Evolutionary conservation across 2,113 vertebrate species (phyloP).

Genomic region (Balaenoptera acutorostrata): DNA sequence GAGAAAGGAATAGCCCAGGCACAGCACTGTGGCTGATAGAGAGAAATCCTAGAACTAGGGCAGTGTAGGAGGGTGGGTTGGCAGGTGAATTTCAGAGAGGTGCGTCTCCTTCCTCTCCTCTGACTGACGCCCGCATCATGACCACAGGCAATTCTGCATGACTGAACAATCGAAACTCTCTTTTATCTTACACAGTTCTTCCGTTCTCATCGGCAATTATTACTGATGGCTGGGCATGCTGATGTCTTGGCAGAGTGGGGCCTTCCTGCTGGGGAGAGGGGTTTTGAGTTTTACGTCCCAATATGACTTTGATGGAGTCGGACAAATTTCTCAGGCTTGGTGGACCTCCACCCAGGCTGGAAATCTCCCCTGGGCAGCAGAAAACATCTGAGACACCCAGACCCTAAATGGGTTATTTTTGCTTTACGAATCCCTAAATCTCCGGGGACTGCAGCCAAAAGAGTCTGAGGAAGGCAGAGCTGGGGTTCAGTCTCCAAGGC

Average conservation of each 20-base stretch:
- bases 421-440: constrained; percentile 42
- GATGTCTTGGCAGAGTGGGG: constrained; percentile 56
- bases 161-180: constrained; percentile 16
- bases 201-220: constrained; percentile 37
- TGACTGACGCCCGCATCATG: background rate
- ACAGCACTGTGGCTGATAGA: background rate
- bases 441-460: background rate
- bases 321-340: constrained; percentile 66
- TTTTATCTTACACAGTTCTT: constrained; percentile 31
- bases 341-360: constrained; percentile 60
- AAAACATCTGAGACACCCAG: constrained; percentile 64
- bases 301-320: constrained; percentile 68
- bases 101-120: background rate
- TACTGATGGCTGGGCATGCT: constrained; percentile 62
- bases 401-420: constrained; percentile 40
- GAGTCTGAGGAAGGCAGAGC: background rate
- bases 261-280: constrained; percentile 45
- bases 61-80: no score
- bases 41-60: background rate
- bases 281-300: constrained; percentile 65
- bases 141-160: background rate
- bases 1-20: background rate
- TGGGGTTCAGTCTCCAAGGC: background rate
- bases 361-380: constrained; percentile 62
- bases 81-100: background rate